Evolutionary conservation across 1,140 invertebrate genomes (phyloP).

Genomic region (Pachypeltis micranthus): DNA sequence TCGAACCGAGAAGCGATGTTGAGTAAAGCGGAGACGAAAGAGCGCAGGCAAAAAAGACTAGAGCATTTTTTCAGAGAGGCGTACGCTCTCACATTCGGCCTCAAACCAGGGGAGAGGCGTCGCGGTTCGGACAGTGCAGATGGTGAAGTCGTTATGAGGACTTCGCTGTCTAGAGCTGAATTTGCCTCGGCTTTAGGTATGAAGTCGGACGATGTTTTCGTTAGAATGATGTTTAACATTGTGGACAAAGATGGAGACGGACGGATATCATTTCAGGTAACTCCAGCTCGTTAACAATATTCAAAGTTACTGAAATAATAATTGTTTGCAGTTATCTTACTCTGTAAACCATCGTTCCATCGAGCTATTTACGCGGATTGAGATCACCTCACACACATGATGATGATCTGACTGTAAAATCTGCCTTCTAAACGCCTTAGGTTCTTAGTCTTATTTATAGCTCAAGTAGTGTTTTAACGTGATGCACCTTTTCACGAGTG

Average conservation of each 20-base stretch:
- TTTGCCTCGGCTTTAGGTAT: slow-evolving; percentile 96
- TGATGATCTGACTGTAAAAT: too few species aligned
- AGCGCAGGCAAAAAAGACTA: slow-evolving; percentile 81
- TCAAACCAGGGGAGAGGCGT: slow-evolving; percentile 49
- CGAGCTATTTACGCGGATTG: too few species aligned
- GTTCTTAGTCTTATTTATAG: too few species aligned
- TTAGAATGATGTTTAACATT: slow-evolving; percentile 98
- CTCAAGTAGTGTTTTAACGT: too few species aligned
- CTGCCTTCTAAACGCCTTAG: too few species aligned
- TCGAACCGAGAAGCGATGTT: slow-evolving; percentile 73
- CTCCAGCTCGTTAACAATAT: too few species aligned
- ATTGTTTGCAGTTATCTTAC: too few species aligned
- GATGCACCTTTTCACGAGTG: too few species aligned
- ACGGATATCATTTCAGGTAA: slow-evolving; percentile 86
- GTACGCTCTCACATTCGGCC: slow-evolving; percentile 85
- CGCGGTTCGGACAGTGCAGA: slow-evolving; percentile 11
- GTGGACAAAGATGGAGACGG: slow-evolving; percentile 94
- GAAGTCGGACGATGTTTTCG: slow-evolving; percentile 91
- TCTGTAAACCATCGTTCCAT: too few species aligned
- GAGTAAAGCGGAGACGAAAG: slow-evolving; percentile 88
- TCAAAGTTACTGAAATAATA: too few species aligned
- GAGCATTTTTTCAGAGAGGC: slow-evolving; percentile 98
- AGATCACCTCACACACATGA: too few species aligned
- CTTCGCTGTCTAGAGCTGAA: slow-evolving; percentile 84
- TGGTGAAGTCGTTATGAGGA: slow-evolving; percentile 74